phyloP scores from a whole-genome alignment of 92 coral and sea anemone genomes.

The Parazoanthus atlanticus region DNA sequence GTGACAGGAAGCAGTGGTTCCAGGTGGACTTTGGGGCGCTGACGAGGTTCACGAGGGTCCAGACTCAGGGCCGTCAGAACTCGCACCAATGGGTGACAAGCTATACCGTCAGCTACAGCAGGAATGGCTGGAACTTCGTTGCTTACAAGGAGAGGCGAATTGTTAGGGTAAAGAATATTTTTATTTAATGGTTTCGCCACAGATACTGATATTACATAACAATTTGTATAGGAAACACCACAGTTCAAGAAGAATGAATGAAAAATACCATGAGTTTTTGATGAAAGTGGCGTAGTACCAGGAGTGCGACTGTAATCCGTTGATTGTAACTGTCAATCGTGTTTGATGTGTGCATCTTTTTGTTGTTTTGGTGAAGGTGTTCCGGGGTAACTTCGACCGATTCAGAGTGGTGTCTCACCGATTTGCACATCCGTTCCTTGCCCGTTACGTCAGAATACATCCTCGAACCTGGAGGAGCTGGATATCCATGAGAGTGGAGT shows the following conservation, averaged over 20 bases:
- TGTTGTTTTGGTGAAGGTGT: slow-evolving; percentile 51
- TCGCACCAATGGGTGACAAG: slow-evolving; percentile 85
- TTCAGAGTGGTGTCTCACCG: slow-evolving; percentile 63
- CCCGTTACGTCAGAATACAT: slow-evolving; percentile 83
- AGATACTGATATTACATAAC: no score
- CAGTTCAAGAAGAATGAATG: no score
- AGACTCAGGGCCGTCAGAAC: slow-evolving; percentile 84
- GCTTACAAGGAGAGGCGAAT: slow-evolving; percentile 66
- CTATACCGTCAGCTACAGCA: slow-evolving; percentile 69
- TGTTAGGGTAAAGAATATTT: slow-evolving; percentile 57
- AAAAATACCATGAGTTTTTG: no score
- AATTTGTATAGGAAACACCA: no score
- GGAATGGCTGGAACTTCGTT: slow-evolving; percentile 68
- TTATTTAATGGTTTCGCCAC: neutral
- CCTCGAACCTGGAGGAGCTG: slow-evolving; percentile 86
- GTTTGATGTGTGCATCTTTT: neutral
- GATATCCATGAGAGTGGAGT: slow-evolving; percentile 84
- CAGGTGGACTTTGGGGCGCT: slow-evolving; percentile 80
- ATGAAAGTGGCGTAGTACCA: no score
- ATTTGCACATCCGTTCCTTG: slow-evolving; percentile 63
- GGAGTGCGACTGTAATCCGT: no score
- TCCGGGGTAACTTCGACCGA: slow-evolving; percentile 84
- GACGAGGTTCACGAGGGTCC: slow-evolving; percentile 70
- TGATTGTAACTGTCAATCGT: neutral
- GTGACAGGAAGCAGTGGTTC: slow-evolving; percentile 68